A percentile compares a stretch with the other conserved stretches of the same genome.
Evolutionary conservation across 1,140 invertebrate genomes (phyloP).

Genomic region (Sycophaga agraensis): DNA sequence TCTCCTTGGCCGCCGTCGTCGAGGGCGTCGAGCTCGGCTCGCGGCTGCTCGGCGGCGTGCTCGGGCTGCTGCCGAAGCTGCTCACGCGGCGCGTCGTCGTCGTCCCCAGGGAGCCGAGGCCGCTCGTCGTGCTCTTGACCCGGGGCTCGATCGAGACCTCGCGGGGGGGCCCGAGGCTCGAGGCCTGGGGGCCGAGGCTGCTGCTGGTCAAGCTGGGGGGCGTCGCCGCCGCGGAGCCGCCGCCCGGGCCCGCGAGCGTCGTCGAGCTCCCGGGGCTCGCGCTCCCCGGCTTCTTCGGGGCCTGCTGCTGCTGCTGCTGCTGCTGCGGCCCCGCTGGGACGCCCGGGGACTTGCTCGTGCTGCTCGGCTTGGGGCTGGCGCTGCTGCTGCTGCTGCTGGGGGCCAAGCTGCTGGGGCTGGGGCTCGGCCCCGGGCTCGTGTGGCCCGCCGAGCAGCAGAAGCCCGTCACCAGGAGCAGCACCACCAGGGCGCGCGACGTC

Average conservation of each 20-base stretch:
- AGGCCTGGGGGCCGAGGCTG: constrained; percentile 29
- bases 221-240: neutral
- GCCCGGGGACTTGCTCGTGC: constrained; percentile 19
- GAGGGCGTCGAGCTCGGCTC: constrained; percentile 23
- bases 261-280: constrained; percentile 21
- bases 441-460: neutral
- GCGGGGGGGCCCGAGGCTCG: constrained; percentile 29
- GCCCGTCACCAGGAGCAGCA: constrained; percentile 18
- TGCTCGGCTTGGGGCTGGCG: constrained; percentile 1
- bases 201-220: neutral
- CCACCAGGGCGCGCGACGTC: neutral
- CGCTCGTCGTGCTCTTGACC: constrained; percentile 30
- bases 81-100: constrained; percentile 38
- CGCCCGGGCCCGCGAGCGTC: constrained; percentile 13
- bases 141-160: constrained; percentile 32
- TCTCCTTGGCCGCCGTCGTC: constrained; percentile 54
- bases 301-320: neutral
- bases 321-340: constrained; percentile 29
- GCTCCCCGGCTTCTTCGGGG: constrained; percentile 31
- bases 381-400: neutral
- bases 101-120: constrained; percentile 28
- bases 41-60: constrained; percentile 35
- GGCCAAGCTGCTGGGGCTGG: neutral
- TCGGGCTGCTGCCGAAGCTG: constrained; percentile 23
- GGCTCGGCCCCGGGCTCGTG: neutral